Evolutionary conservation across 2,113 vertebrate species (phyloP), one percentile per base, ranked within the genome.

Genomic region (Limanda limanda): DNA sequence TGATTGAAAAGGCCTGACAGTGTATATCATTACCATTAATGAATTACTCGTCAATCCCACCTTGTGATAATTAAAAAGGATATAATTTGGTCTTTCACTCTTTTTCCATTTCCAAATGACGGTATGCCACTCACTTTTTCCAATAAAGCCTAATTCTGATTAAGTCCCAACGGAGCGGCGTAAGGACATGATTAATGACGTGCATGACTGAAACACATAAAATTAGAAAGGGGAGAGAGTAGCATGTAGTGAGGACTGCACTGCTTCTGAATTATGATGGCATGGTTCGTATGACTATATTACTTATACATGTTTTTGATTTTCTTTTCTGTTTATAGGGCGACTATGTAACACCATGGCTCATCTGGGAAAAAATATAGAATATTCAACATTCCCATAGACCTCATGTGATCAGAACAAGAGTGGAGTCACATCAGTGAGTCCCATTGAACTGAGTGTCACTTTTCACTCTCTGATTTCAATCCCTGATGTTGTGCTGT

Each of bases 21-120:
- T 57, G 10, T 84, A 81, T 76, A 81, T 66, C 65, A 85, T 90
- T 85, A 72, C 51, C 64, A 81, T 85, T 77, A 86, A 92, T 92
- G 76, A 92, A 92, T 89, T 82, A 86, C 86, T 81, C 83, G 85
- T 84, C 90, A 90, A 84, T 91, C 82, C 84, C 70, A 90, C 79
- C 84, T 88, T 63, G 62, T 76, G 75, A 88, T 92, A 88, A 93
- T 90, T 90, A 91, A 91, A 91, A 86, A 86, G 78, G 69, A 92
- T 89, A 83, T 79, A 25, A 85, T 88, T 86, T 57, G 52, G 59
- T 69, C 70, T 84, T 88, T 73, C 54, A 58, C 58, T 82, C 35
- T 68, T 67, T 86, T 78, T 80, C 60, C 60, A 69, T 88, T 83
- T 79, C 54, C 55, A 82, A 74, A 84, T 47, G 71, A 83, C 73